Conservation (phyloP, 1,140 invertebrate species). For the Ceratosolen fusciceps region DNA sequence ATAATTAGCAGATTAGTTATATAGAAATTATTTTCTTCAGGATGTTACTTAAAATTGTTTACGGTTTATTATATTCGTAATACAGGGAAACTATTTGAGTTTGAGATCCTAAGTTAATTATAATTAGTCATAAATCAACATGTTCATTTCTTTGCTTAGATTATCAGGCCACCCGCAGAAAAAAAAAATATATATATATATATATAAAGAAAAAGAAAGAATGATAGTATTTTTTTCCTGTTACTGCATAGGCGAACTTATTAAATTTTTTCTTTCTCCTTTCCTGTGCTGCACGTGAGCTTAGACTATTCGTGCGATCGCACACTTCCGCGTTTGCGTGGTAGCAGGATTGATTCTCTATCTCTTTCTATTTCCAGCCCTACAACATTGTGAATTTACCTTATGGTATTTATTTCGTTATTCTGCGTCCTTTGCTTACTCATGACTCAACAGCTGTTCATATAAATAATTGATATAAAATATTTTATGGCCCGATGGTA, state of each 20-base stretch:
- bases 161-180: not conserved
- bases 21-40: not conserved
- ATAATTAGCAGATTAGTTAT: too few species aligned
- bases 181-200: slow-evolving; percentile 24
- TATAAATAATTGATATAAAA: too few species aligned
- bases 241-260: slow-evolving; percentile 6
- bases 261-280: slow-evolving; percentile 13
- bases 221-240: slow-evolving; percentile 15
- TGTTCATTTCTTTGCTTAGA: slow-evolving; percentile 3
- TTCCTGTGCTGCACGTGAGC: not conserved
- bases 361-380: not conserved
- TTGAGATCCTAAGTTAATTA: slow-evolving; percentile 19
- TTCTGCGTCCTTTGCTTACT: too few species aligned
- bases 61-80: not conserved
- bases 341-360: slow-evolving; percentile 16
- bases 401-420: too few species aligned
- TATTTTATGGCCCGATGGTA: too few species aligned
- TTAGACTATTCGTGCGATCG: slow-evolving; percentile 24
- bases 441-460: too few species aligned
- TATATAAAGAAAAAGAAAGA: not conserved
- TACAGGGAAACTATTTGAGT: slow-evolving; percentile 14
- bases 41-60: slow-evolving; percentile 38
- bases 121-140: slow-evolving; percentile 40
- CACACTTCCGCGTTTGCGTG: slow-evolving; percentile 30
- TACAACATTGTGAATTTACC: not conserved